phyloP scores from a whole-genome alignment of 2,113 vertebrate genomes.

The Vulpes vulpes region DNA sequence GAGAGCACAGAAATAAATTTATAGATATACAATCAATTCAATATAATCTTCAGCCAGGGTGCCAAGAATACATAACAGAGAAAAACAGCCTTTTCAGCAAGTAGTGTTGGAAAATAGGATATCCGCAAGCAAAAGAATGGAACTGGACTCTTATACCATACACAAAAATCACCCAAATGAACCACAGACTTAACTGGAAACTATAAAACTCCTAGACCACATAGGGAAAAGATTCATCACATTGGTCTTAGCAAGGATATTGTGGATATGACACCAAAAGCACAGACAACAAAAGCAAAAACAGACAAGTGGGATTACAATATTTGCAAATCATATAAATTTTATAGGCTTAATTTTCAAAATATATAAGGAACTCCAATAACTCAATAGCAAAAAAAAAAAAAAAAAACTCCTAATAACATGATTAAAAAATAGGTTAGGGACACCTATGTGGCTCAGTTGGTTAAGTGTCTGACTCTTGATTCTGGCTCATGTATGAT shows the following conservation, averaged over 20 bases:
- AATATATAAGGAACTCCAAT: background rate
- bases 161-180: background rate
- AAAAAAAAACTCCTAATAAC: background rate
- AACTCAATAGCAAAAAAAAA: background rate
- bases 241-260: background rate
- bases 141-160: background rate
- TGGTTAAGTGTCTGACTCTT: background rate
- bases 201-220: background rate
- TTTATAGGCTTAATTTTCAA: background rate
- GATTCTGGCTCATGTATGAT: background rate
- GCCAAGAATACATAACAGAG: background rate
- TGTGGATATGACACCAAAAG: background rate
- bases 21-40: background rate
- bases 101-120: background rate
- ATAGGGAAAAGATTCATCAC: background rate
- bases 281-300: background rate
- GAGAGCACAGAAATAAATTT: background rate
- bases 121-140: background rate
- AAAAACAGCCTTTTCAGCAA: background rate
- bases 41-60: background rate
- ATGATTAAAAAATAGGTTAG: background rate
- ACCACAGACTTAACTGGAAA: background rate
- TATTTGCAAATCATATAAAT: background rate
- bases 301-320: background rate
- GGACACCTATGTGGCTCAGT: background rate